phyloP scores from a whole-genome alignment of 2,797 vertebrate species.

The Limnodromus scolopaceus region DNA sequence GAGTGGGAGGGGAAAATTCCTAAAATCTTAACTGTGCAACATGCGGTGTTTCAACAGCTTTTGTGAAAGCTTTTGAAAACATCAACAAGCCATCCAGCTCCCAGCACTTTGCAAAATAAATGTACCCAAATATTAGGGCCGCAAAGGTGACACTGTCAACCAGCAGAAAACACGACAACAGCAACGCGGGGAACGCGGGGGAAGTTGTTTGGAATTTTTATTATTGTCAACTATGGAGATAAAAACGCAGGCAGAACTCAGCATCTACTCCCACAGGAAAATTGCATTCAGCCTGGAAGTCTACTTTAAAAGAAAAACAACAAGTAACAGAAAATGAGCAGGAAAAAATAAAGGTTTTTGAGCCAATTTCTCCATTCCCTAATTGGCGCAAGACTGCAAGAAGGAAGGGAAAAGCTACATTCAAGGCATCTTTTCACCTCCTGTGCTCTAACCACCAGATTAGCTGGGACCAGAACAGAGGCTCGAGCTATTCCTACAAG shows the following conservation, averaged over 20 bases:
- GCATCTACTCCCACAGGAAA: constrained; percentile 56
- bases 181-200: constrained; percentile 27
- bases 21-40: constrained; percentile 25
- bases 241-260: background rate
- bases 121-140: constrained; percentile 31
- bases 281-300: background rate
- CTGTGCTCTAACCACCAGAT: background rate
- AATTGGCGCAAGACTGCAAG: background rate
- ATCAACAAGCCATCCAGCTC: constrained; percentile 33
- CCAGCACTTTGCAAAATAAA: constrained; percentile 47
- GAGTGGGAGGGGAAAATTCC: constrained; percentile 63
- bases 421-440: background rate
- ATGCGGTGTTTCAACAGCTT: constrained; percentile 44
- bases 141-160: constrained; percentile 30
- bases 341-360: constrained; percentile 26
- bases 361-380: constrained; percentile 15
- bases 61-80: constrained; percentile 50
- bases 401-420: background rate
- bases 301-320: constrained; percentile 52
- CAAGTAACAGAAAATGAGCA: constrained; percentile 37
- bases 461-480: background rate
- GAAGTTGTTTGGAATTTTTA: constrained; percentile 57
- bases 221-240: constrained; percentile 40
- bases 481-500: background rate
- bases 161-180: constrained; percentile 58